Evolutionary conservation across 2,888 invertebrate genomes (phyloP).

Genomic region (Melangyna quadrimaculata): DNA sequence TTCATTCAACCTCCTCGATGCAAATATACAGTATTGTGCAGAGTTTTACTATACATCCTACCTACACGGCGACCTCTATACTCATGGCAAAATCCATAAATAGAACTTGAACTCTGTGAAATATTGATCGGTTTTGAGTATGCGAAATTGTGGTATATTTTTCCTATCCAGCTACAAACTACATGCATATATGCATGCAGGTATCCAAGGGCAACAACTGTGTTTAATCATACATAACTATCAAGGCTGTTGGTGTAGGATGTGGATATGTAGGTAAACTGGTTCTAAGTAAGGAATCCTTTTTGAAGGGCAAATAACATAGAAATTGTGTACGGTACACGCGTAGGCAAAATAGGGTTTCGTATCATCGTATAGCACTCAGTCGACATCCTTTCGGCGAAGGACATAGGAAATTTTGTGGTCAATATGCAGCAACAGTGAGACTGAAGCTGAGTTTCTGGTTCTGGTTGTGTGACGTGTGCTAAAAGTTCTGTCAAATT

Average conservation of each 20-base stretch:
- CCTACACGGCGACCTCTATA: slow-evolving; percentile 8
- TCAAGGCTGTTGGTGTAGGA: not conserved
- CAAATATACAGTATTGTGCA: slow-evolving; percentile 11
- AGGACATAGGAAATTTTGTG: slow-evolving; percentile 12
- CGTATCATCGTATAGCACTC: not conserved
- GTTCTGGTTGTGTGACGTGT: not conserved
- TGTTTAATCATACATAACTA: not conserved
- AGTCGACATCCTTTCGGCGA: not conserved
- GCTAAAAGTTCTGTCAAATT: slow-evolving; percentile 1
- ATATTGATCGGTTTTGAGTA: slow-evolving; percentile 41
- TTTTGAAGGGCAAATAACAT: slow-evolving; percentile 25
- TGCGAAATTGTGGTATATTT: not conserved
- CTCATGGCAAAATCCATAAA: slow-evolving; percentile 35
- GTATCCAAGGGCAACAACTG: slow-evolving; percentile 10
- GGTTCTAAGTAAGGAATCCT: not conserved
- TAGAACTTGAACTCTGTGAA: slow-evolving; percentile 32
- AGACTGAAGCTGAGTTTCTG: not conserved
- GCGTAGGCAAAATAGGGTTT: not conserved
- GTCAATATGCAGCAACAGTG: not conserved
- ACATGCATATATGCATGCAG: not conserved
- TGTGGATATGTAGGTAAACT: not conserved
- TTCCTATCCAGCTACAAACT: not conserved
- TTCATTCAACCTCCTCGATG: not conserved
- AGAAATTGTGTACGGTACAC: not conserved
- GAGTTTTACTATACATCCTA: slow-evolving; percentile 9